A percentile compares a stretch with the other conserved stretches of the same genome.
Conservation (phyloP, 2,113 vertebrate species). For the Prionailurus viverrinus region DNA sequence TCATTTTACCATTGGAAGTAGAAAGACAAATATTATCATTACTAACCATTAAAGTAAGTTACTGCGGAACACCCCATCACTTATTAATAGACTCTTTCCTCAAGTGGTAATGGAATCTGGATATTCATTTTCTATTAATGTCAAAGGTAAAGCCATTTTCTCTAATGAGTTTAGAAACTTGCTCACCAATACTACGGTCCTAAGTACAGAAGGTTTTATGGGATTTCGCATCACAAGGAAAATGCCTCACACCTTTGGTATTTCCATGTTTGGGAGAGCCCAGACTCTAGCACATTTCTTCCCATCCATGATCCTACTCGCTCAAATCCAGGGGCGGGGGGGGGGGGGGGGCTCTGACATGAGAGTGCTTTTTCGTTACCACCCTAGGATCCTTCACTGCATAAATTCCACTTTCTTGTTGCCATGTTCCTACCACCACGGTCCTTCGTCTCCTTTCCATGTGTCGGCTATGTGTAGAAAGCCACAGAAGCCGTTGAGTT, state of each 20-base stretch:
- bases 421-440: accelerated
- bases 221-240: not conserved
- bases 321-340: not conserved
- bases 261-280: not conserved
- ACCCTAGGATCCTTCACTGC: no score
- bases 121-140: not conserved
- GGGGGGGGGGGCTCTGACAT: no score
- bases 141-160: not conserved
- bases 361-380: accelerated
- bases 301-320: accelerated
- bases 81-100: not conserved
- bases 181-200: no score
- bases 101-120: not conserved
- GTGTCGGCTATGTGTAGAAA: not conserved
- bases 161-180: not conserved
- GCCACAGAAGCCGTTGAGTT: accelerated
- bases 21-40: not conserved
- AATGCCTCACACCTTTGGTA: accelerated
- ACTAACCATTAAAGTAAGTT: not conserved
- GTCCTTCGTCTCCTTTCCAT: accelerated
- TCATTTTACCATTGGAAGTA: not conserved
- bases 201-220: not conserved
- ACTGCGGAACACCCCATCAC: not conserved
- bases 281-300: not conserved
- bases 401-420: accelerated